These are phyloP conservation scores for Sialis fuliginosa DNA, from an alignment of 2,888 invertebrate genomes.

Conservation along the genomic window DNA sequence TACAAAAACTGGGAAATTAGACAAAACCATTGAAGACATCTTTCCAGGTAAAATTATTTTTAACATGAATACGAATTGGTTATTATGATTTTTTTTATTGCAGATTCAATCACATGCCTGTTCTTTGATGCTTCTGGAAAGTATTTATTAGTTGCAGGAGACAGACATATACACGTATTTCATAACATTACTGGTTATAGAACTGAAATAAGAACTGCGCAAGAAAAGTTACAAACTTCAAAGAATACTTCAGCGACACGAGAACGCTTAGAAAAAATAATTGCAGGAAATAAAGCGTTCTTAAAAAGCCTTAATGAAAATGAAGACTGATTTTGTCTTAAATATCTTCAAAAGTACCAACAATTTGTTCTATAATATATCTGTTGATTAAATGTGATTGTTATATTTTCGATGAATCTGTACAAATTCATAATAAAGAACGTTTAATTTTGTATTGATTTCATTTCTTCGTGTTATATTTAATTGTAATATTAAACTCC, in stretches of 20 bases:
- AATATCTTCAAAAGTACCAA: too few relatives aligned
- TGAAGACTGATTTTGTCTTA: too few relatives aligned
- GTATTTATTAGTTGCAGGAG: constrained; percentile 54
- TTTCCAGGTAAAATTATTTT: constrained; percentile 29
- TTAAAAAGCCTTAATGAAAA: constrained; percentile 13
- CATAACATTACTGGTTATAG: constrained; percentile 59
- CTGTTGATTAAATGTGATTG: too few relatives aligned
- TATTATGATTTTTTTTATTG: constrained; percentile 11
- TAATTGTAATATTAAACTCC: too few relatives aligned
- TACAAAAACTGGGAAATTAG: constrained; percentile 42
- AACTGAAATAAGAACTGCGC: constrained; percentile 27
- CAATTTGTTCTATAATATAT: too few relatives aligned
- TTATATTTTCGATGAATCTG: too few relatives aligned
- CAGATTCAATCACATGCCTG: constrained; percentile 49
- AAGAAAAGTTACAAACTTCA: constrained; percentile 32
- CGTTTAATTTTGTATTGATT: too few relatives aligned
- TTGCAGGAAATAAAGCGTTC: constrained; percentile 37
- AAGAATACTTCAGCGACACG: constrained; percentile 50
- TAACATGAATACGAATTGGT: not conserved
- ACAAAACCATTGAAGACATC: constrained; percentile 47
- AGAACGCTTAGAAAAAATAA: constrained; percentile 53
- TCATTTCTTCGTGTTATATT: too few relatives aligned
- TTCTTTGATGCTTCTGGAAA: constrained; percentile 60
- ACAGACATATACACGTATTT: constrained; percentile 58
- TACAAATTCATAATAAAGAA: too few relatives aligned